A percentile compares a stretch with the other conserved stretches of the same genome.
These are phyloP conservation scores for Blomia tropicalis DNA, from an alignment of 2,888 invertebrate genomes.

Conservation along the genomic window DNA sequence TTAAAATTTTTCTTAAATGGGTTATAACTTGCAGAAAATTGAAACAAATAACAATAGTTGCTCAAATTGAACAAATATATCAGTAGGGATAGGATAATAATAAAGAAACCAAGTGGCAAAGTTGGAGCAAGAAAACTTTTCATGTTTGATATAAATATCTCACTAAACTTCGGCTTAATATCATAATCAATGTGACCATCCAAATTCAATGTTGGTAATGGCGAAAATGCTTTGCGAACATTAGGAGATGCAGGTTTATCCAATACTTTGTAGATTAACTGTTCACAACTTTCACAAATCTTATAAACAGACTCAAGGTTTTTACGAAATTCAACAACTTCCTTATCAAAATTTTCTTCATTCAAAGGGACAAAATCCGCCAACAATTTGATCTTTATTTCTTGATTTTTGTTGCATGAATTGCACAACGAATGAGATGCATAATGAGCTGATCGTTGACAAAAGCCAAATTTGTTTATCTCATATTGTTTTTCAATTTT, in stretches of 20 bases:
- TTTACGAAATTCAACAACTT: constrained; percentile 16
- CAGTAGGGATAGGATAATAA: not conserved
- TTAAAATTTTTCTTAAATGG: not conserved
- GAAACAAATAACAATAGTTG: not conserved
- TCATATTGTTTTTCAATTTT: not conserved
- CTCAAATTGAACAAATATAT: not conserved
- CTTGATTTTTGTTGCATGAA: constrained; percentile 19
- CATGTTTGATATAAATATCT: not conserved
- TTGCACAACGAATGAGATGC: constrained; percentile 8
- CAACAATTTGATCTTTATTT: constrained; percentile 18
- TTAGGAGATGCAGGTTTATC: not conserved
- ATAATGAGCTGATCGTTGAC: not conserved
- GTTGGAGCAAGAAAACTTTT: not conserved
- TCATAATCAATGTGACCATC: not conserved
- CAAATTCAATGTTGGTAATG: not conserved
- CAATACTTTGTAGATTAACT: not conserved
- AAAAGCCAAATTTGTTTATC: not conserved
- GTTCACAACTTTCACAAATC: constrained; percentile 13
- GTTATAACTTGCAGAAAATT: not conserved
- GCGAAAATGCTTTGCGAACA: no score
- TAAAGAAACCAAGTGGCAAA: not conserved
- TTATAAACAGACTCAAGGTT: constrained; percentile 17
- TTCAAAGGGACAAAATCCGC: constrained; percentile 21
- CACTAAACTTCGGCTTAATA: not conserved
- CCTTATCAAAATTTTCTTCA: constrained; percentile 18